These are phyloP conservation scores for Sweltsa coloradensis DNA, from an alignment of 1,140 invertebrate genomes.

Conservation along the genomic window DNA sequence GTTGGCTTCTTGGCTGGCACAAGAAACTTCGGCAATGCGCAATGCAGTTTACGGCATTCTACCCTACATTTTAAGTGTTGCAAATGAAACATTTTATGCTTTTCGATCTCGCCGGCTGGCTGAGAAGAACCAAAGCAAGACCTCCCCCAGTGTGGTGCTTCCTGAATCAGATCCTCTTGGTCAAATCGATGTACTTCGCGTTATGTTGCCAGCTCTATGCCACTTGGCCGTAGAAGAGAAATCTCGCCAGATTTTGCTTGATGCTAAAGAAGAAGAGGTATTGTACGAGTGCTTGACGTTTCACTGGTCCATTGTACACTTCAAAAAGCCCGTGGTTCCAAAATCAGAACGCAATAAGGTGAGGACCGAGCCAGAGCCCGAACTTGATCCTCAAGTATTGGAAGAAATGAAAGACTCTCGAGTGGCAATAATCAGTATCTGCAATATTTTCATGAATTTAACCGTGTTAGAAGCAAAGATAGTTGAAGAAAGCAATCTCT, in stretches of 20 bases:
- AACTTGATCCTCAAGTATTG: constrained; percentile 52
- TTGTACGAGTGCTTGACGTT: constrained; percentile 65
- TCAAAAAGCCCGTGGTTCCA: constrained; percentile 67
- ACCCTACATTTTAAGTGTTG: constrained; percentile 62
- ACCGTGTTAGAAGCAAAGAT: constrained; percentile 74
- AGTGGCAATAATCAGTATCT: constrained; percentile 70
- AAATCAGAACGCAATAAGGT: constrained; percentile 60
- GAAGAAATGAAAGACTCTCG: constrained; percentile 74
- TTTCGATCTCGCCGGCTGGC: constrained; percentile 44
- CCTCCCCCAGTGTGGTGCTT: constrained; percentile 36
- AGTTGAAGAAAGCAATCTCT: constrained; percentile 61
- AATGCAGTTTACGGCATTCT: constrained; percentile 65
- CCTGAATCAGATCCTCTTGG: constrained; percentile 43
- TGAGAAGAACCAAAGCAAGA: constrained; percentile 43
- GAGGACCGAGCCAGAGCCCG: constrained; percentile 56
- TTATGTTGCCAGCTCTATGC: constrained; percentile 76
- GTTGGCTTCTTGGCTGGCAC: constrained; percentile 75
- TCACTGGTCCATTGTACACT: constrained; percentile 77
- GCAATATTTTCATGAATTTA: constrained; percentile 87
- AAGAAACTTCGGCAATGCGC: constrained; percentile 82
- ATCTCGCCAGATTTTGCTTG: constrained; percentile 65
- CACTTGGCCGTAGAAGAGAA: constrained; percentile 83
- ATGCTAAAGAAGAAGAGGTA: constrained; percentile 65
- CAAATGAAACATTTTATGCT: constrained; percentile 71
- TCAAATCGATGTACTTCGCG: constrained; percentile 56